A percentile compares a stretch with the other conserved stretches of the same genome.
Evolutionary conservation across 2,113 vertebrate genomes (phyloP).

Genomic region (Notothenia rossii): DNA sequence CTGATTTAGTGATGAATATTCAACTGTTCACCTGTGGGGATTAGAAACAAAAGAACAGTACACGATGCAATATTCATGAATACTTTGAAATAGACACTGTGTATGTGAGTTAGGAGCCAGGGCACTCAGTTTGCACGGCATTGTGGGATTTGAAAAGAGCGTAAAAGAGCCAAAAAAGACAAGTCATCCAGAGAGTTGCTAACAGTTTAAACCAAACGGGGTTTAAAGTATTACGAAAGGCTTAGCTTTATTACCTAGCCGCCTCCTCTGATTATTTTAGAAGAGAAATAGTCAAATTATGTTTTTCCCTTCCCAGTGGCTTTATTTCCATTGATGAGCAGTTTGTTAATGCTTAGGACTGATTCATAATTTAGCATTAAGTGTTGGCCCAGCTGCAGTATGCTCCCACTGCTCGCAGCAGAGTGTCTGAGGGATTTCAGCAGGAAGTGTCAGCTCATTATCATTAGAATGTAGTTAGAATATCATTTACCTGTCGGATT

Average conservation of each 20-base stretch:
- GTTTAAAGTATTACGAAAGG: conserved; percentile 34
- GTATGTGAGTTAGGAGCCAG: conserved; percentile 2
- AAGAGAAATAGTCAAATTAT: conserved; percentile 38
- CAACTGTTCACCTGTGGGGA: conserved; percentile 54
- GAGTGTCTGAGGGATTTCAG: conserved; percentile 27
- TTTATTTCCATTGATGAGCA: conserved; percentile 31
- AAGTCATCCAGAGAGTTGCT: conserved; percentile 25
- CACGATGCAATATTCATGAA: conserved; percentile 58
- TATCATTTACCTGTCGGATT: conserved; percentile 15
- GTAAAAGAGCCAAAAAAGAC: conserved; percentile 5
- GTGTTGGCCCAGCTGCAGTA: neutral
- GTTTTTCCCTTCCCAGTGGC: conserved; percentile 35
- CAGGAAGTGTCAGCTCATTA: conserved; percentile 1
- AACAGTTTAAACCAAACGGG: conserved; percentile 46
- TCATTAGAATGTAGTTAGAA: conserved; percentile 6
- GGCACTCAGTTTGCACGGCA: conserved; percentile 12
- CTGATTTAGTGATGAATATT: conserved; percentile 48
- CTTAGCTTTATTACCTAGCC: conserved; percentile 46
- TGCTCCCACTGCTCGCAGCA: conserved; percentile 10
- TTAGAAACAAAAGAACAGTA: conserved; percentile 58
- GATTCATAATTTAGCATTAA: conserved; percentile 59
- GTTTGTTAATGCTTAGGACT: conserved; percentile 51
- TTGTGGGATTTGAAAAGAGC: conserved; percentile 6
- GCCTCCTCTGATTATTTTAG: conserved; percentile 16
- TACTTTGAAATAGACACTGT: conserved; percentile 43